Evolutionary conservation across 2,888 invertebrate species (phyloP).

Genomic region (Philopedon plagiatum): DNA sequence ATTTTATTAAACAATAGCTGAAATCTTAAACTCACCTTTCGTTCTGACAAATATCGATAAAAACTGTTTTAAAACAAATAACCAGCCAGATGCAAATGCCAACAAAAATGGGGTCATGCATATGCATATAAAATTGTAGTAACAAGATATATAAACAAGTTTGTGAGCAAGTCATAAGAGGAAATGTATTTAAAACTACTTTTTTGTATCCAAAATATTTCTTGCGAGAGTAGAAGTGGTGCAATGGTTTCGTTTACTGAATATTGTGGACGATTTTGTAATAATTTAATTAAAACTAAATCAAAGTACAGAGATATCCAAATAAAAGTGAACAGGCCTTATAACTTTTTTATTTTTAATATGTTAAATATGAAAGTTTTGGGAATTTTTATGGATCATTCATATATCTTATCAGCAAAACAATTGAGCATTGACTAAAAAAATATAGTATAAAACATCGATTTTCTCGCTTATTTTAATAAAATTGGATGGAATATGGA

Average conservation of each 20-base stretch:
- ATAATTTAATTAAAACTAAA: neutral
- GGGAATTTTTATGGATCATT: too few species aligned
- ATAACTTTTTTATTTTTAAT: too few species aligned
- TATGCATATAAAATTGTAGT: constrained; percentile 62
- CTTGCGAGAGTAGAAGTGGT: constrained; percentile 20
- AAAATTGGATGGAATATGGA: too few species aligned
- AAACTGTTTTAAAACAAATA: constrained; percentile 62
- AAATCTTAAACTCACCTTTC: constrained; percentile 46
- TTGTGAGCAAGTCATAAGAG: constrained; percentile 41
- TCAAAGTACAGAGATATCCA: too few species aligned
- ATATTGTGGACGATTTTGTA: neutral
- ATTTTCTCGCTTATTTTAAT: too few species aligned
- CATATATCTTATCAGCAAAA: too few species aligned
- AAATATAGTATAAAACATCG: too few species aligned
- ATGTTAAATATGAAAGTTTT: too few species aligned
- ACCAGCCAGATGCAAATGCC: constrained; percentile 69
- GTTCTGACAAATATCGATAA: constrained; percentile 55
- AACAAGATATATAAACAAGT: constrained; percentile 52
- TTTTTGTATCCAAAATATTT: constrained; percentile 50
- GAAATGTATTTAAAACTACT: constrained; percentile 33
- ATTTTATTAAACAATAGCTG: constrained; percentile 38
- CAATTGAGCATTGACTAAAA: too few species aligned
- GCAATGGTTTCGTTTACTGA: constrained; percentile 12
- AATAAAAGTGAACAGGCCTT: neutral
- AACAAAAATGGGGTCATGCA: constrained; percentile 67